Conservation (phyloP, 2,113 vertebrate genomes). For the Hippocampus abdominalis region DNA sequence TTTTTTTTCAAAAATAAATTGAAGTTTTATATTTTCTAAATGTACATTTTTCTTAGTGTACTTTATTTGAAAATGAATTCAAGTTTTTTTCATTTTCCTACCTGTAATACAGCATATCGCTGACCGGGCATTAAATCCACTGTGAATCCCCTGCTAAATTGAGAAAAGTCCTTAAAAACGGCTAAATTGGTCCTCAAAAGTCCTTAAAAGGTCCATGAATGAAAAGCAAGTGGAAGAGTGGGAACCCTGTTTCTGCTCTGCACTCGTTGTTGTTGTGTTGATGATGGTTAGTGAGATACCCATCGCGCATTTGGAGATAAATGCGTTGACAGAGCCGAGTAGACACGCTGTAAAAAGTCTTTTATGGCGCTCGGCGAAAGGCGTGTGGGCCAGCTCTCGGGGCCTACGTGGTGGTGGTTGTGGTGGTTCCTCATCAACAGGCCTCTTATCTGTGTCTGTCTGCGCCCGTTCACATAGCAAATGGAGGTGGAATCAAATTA, state of each 20-base stretch:
- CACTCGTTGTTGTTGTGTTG: constrained; percentile 70
- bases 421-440: constrained; percentile 76
- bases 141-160: too few relatives aligned
- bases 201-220: too few relatives aligned
- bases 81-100: too few relatives aligned
- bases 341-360: constrained; percentile 71
- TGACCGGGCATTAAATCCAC: too few relatives aligned
- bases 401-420: constrained; percentile 56
- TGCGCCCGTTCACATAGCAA: constrained; percentile 71
- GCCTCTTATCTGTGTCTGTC: constrained; percentile 73
- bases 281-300: constrained; percentile 77
- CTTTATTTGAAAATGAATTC: too few relatives aligned
- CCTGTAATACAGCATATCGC: too few relatives aligned
- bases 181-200: too few relatives aligned
- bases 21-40: too few relatives aligned
- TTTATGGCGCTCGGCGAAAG: constrained; percentile 65
- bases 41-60: too few relatives aligned
- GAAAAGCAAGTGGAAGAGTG: too few relatives aligned
- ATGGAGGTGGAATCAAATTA: constrained; percentile 79
- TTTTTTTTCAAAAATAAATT: too few relatives aligned
- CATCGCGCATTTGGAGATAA: constrained; percentile 78
- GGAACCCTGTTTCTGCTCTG: constrained; percentile 44
- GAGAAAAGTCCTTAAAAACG: too few relatives aligned
- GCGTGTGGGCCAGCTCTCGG: constrained; percentile 64
- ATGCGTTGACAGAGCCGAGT: constrained; percentile 74